These are phyloP conservation scores for Diplodus puntazzo DNA, from an alignment of 2,797 vertebrate genomes.

Conservation along the genomic window DNA sequence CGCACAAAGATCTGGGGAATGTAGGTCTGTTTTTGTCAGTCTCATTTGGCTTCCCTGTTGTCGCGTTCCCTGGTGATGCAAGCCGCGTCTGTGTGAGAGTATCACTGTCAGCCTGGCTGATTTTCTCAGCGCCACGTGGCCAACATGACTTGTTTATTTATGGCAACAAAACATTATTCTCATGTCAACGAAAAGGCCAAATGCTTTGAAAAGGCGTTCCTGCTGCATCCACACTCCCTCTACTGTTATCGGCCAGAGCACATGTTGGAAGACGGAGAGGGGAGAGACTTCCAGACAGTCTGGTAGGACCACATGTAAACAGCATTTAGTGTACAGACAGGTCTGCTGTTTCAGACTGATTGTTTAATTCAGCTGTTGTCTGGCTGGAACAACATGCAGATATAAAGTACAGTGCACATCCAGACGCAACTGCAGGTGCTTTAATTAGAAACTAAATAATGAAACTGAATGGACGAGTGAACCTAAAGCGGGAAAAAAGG, in stretches of 20 bases:
- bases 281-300: constrained; percentile 16
- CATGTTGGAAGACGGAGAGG: background rate
- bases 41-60: constrained; percentile 31
- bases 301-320: constrained; percentile 33
- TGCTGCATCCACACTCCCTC: constrained; percentile 16
- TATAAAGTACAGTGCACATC: constrained; percentile 38
- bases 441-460: constrained; percentile 83
- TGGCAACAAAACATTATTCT: constrained; percentile 49
- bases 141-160: constrained; percentile 52
- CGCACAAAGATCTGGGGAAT: constrained; percentile 11
- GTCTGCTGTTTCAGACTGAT: constrained; percentile 16
- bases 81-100: constrained; percentile 32
- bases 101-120: constrained; percentile 39
- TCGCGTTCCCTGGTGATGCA: constrained; percentile 31
- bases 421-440: constrained; percentile 67
- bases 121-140: constrained; percentile 35
- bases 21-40: constrained; percentile 29
- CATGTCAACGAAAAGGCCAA: constrained; percentile 54
- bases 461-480: constrained; percentile 65
- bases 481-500: constrained; percentile 54
- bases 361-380: constrained; percentile 39
- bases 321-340: constrained; percentile 31
- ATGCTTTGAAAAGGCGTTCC: constrained; percentile 33
- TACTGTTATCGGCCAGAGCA: constrained; percentile 25
- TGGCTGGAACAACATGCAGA: constrained; percentile 30